Percentiles rank a stretch among this genome's conserved stretches.
Evolutionary conservation across 2,888 invertebrate species (phyloP).

Genomic region (Cerceris ruficornis): DNA sequence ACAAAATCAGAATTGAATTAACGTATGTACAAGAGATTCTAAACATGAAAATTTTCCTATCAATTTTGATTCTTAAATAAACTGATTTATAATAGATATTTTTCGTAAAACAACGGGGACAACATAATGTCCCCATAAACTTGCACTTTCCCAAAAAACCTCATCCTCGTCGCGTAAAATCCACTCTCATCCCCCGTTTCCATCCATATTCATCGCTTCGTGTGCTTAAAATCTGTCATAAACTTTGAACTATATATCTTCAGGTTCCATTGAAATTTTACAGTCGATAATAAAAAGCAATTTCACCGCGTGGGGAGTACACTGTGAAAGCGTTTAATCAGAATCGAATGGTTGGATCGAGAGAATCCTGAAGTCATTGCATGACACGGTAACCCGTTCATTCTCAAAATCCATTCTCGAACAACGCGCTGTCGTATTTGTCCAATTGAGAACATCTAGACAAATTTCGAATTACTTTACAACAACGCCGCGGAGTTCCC

Average conservation of each 20-base stretch:
- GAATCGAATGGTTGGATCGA: neutral
- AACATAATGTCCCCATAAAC: too few relatives aligned
- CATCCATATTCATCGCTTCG: too few relatives aligned
- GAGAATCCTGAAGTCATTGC: slow-evolving; percentile 14
- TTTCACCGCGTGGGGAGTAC: slow-evolving; percentile 2
- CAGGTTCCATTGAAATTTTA: neutral
- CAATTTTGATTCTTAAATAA: too few relatives aligned
- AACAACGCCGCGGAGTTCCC: slow-evolving; percentile 20
- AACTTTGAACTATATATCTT: neutral
- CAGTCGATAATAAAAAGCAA: slow-evolving; percentile 22
- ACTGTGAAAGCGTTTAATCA: slow-evolving; percentile 26
- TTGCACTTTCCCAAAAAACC: too few relatives aligned
- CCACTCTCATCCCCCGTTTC: too few relatives aligned
- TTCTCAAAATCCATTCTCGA: slow-evolving; percentile 39
- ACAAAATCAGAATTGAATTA: too few relatives aligned
- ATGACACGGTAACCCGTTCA: slow-evolving; percentile 22
- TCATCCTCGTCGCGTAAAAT: too few relatives aligned
- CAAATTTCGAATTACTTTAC: slow-evolving; percentile 44
- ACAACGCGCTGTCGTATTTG: slow-evolving; percentile 45
- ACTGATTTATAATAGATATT: too few relatives aligned
- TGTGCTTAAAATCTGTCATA: too few relatives aligned
- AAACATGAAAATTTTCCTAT: too few relatives aligned
- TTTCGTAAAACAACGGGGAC: too few relatives aligned
- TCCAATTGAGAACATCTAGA: slow-evolving; percentile 39
- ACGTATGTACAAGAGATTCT: too few relatives aligned